Conservation (phyloP, 2,797 vertebrate species). For the Poeciliopsis presidionis region DNA sequence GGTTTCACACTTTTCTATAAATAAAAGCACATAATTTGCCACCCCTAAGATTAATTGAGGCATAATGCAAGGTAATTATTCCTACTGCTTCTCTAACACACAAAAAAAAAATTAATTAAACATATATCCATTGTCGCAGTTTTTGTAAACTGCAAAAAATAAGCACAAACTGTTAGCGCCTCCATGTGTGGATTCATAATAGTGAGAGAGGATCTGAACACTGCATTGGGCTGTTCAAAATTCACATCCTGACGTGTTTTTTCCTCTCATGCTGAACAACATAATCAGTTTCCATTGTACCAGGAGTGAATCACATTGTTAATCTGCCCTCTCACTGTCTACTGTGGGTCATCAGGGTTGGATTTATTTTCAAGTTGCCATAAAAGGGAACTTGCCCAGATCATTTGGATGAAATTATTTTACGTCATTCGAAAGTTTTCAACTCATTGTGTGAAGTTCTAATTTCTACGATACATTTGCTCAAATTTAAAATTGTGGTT, state of each 20-base stretch:
- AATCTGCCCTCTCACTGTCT: background rate
- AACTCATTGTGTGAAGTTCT: background rate
- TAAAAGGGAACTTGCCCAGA: background rate
- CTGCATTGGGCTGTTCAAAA: background rate
- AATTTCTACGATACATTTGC: background rate
- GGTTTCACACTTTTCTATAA: conserved; percentile 11
- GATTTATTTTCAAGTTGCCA: background rate
- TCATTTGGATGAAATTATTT: background rate
- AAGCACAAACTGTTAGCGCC: background rate
- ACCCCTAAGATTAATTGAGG: conserved; percentile 27
- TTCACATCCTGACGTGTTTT: background rate
- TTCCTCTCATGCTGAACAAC: background rate
- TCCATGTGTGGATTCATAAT: background rate
- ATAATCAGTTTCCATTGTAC: background rate
- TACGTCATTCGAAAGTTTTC: background rate
- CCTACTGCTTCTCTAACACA: conserved; percentile 13
- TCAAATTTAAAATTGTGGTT: background rate
- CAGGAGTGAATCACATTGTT: background rate
- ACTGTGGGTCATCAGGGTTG: background rate
- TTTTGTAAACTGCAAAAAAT: conserved; percentile 19
- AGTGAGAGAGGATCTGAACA: background rate
- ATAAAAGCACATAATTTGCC: conserved; percentile 3
- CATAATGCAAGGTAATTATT: conserved; percentile 29
- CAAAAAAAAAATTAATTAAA: conserved; percentile 19
- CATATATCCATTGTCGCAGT: conserved; percentile 27